Conservation (phyloP, 2,797 vertebrate genomes). For the Molossus molossus region DNA sequence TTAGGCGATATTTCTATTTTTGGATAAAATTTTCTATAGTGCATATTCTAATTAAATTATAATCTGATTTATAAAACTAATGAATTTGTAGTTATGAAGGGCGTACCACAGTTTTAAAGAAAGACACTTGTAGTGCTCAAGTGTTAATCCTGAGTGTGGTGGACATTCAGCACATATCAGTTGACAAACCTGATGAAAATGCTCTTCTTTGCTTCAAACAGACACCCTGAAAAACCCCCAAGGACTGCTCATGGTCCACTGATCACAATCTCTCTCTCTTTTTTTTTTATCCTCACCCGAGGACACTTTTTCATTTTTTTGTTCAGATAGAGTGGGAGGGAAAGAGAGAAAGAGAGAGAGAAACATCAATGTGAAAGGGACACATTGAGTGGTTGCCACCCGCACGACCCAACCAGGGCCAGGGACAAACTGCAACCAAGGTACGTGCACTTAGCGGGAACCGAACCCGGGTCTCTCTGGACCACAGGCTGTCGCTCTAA, state of each 20-base stretch:
- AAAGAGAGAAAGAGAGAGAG: no score
- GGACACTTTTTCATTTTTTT: no score
- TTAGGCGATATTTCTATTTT: background rate
- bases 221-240: background rate
- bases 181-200: background rate
- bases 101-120: background rate
- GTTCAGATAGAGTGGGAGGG: no score
- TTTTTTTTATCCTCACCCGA: no score
- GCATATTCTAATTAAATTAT: background rate
- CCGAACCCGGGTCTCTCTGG: no score
- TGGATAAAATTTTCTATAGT: background rate
- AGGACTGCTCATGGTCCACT: background rate
- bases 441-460: no score
- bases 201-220: background rate
- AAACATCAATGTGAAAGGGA: no score
- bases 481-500: no score
- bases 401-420: no score
- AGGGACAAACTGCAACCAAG: no score
- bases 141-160: background rate
- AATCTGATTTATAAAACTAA: conserved; percentile 23
- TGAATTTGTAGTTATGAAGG: background rate
- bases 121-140: background rate
- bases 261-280: background rate
- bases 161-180: background rate
- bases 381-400: no score